Conservation (phyloP, 92 coral and sea anemone genomes). For the Bergia sp. region DNA sequence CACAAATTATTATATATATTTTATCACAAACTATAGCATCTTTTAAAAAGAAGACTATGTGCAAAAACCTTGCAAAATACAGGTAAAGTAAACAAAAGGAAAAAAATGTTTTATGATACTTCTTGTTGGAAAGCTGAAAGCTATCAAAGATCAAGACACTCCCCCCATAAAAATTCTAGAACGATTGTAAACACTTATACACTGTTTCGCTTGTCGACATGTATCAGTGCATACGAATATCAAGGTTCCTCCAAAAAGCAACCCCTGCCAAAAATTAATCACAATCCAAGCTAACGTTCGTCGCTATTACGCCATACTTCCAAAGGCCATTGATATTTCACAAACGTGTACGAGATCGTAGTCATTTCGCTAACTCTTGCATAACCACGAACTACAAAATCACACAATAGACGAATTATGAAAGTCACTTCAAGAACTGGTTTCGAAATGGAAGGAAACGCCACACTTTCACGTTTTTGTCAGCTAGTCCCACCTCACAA, state of each 20-base stretch:
- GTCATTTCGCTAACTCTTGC: neutral
- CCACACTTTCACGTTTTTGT: neutral
- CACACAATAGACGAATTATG: neutral
- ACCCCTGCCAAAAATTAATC: neutral
- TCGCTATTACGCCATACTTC: neutral
- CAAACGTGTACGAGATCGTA: neutral
- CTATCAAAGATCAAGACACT: neutral
- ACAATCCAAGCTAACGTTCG: neutral
- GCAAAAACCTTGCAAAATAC: neutral
- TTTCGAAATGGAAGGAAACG: neutral
- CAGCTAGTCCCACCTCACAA: neutral
- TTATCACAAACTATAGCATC: neutral
- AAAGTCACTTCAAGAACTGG: neutral
- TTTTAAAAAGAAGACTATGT: no score
- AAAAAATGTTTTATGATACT: neutral
- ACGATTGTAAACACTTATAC: neutral
- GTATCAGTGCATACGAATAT: neutral
- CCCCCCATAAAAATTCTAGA: neutral
- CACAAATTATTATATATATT: no score
- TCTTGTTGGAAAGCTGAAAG: neutral
- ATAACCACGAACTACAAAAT: neutral
- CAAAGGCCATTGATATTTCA: constrained; percentile 7
- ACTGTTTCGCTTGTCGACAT: no score
- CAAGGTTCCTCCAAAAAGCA: neutral
- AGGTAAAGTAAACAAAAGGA: neutral